A percentile compares a stretch with the other conserved stretches of the same genome.
Conservation (phyloP, 2,888 invertebrate species). For the Stegophylla sp. region DNA sequence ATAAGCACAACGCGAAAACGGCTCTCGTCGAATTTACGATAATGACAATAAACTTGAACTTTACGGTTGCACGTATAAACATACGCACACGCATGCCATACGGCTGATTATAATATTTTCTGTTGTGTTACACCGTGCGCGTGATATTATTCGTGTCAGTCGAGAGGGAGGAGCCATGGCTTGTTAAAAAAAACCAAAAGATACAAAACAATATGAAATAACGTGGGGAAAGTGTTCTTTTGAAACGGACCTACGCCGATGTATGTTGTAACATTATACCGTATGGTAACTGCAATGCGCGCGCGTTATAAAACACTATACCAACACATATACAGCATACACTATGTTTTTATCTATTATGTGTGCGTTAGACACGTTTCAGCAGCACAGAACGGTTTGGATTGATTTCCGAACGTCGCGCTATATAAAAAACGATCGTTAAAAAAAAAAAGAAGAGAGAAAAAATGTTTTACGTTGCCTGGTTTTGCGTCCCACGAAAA, state of each 20-base stretch:
- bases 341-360: slow-evolving; percentile 22
- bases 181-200: slow-evolving; percentile 48
- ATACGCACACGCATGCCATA: slow-evolving; percentile 3
- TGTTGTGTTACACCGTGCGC: background rate
- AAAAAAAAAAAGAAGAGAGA: slow-evolving; percentile 11
- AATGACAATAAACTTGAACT: slow-evolving; percentile 16
- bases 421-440: background rate
- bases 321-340: no score
- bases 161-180: slow-evolving; percentile 14
- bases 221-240: slow-evolving; percentile 3
- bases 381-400: slow-evolving; percentile 11
- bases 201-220: slow-evolving; percentile 50
- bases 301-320: background rate
- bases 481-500: slow-evolving; percentile 10
- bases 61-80: background rate
- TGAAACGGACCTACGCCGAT: slow-evolving; percentile 10
- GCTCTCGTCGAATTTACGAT: background rate
- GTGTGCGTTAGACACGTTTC: background rate
- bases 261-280: slow-evolving; percentile 42
- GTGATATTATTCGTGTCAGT: slow-evolving; percentile 11
- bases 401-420: slow-evolving; percentile 17
- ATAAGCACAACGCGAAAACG: background rate
- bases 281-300: no score
- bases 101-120: slow-evolving; percentile 29
- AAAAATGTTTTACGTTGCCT: slow-evolving; percentile 2